Evolutionary conservation across 2,113 vertebrate genomes (phyloP), one percentile per base, ranked within the genome.

Genomic region (Drymodes brunneopygia): DNA sequence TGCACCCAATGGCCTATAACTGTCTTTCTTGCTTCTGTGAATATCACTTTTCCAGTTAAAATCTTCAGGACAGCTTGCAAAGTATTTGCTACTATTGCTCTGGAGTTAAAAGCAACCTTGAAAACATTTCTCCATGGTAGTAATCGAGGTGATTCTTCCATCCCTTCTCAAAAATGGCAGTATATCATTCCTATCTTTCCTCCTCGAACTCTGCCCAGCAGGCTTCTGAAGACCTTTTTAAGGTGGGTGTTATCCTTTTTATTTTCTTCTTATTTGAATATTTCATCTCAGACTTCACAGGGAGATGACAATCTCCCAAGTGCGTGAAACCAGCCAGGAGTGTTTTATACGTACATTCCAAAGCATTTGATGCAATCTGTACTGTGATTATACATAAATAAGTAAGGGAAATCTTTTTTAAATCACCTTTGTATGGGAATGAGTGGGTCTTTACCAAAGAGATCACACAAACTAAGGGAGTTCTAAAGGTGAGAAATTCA

Each of bases 61-160:
- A 88, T 91, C 85, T 80, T 75, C 94, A 62, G 48, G 57, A 80
- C 85, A 40, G 54, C 86, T 94, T 93, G 72, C 79, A 96, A 97
- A 88, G 54, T 96, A 66, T 85, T 97, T 96, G 70, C 51, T 95
- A 56, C 92, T 94, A 81, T 80, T 91, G 82, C 77, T 91, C 70
- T 71, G 74, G 90, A 85, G 56, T 97, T 93, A 92, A 91, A 95
- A 98, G 64, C 83, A 95, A 94, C 95, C 80, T 96, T 95, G 88
- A 73, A 96, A 97, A 96, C 81, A 56, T 61, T 96, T 78, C 74
- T 86, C 90, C n/a, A 12, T 86, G 45, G 61, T 44, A 25, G 74
- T 64, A 95, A 92, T 92, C 1, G 11, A 82, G 74, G 86, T 70
- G 83, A 95, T 89, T 94, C 73, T 96, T 92, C 90, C 66, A 87